These are phyloP conservation scores for Ciona savignyi DNA, from an alignment of 23 tunicate species.

Conservation along the genomic window DNA sequence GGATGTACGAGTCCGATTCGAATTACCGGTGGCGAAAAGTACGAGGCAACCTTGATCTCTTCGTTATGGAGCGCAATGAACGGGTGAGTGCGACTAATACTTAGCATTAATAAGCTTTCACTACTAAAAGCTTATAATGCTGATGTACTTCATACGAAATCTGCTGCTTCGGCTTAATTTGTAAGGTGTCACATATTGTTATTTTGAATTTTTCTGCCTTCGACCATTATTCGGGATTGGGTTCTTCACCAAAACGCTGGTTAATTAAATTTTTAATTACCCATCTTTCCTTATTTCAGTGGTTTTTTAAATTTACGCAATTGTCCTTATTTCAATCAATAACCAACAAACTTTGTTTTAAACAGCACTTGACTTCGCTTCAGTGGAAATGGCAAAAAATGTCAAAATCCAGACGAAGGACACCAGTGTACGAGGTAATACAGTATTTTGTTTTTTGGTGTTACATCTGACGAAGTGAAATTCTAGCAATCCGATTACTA, in stretches of 20 bases:
- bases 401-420: slow-evolving; percentile 56
- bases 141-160: too few species aligned
- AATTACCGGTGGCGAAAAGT: slow-evolving; percentile 80
- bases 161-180: too few species aligned
- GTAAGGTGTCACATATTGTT: too few species aligned
- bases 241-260: too few species aligned
- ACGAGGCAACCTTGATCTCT: slow-evolving; percentile 71
- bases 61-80: slow-evolving; percentile 89
- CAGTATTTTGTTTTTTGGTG: background rate
- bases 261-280: too few species aligned
- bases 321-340: background rate
- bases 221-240: too few species aligned
- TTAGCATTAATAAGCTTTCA: too few species aligned
- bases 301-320: too few species aligned
- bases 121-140: too few species aligned
- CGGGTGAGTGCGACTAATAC: slow-evolving; percentile 16
- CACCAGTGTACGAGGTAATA: slow-evolving; percentile 61
- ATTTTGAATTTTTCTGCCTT: too few species aligned
- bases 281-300: too few species aligned
- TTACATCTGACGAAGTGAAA: too few species aligned
- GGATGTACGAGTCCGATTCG: slow-evolving; percentile 74
- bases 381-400: slow-evolving; percentile 93
- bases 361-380: slow-evolving; percentile 68
- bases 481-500: background rate
- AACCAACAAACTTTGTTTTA: background rate